Evolutionary conservation across 2,113 vertebrate species (phyloP), one percentile per base, ranked within the genome.

Genomic region (Seriola aureovittata): DNA sequence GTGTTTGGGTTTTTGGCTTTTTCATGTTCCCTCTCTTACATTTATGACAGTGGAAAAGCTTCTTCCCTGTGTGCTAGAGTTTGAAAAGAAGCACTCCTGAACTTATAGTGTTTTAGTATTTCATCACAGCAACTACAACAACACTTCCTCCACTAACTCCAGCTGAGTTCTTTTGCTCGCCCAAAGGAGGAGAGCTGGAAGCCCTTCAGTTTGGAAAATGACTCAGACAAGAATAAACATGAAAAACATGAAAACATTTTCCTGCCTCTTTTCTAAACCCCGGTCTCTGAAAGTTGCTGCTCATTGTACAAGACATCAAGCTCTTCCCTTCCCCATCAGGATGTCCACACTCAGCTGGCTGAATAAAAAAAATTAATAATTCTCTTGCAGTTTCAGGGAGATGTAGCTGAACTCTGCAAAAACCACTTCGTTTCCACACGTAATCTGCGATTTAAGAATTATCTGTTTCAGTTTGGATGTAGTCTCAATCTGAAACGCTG

Each of bases 1-100:
- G 23, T 90, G 89, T 88, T 91, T 89, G 81, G 73, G 54, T 58
- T 79, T 79, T 83, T 54, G 58, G 21, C 71, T 88, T 81, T 87
- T 89, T 89, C 65, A 86, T 86, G 81, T 65, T 75, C 13, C 54
- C 70, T 25, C 84, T 92, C 72, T 78, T 29, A 82, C 58, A 90
- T 91, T 92, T 80, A 92, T 87, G 81, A 79, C 21, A 0, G 48
- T 0, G 6, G 84, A 62, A 65, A 60, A 66, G 42, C 29, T 82
- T 59, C 80, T 55, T 75, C 32, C 55, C 44, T 38, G 23, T 66
- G 17, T 71, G 72, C 54, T 42, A 40, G 48, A 80, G 67, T 81
- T 81, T 57, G 70, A 80, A 68, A 79, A 73, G 57, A 86, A 55
- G 36, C 19, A 10, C 21, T 57, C 8, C 60, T 44, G 23, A 80